Percentiles rank a stretch among this genome's conserved stretches.
phyloP scores from a whole-genome alignment of 2,797 vertebrate species.

The Eleutherodactylus coqui region DNA sequence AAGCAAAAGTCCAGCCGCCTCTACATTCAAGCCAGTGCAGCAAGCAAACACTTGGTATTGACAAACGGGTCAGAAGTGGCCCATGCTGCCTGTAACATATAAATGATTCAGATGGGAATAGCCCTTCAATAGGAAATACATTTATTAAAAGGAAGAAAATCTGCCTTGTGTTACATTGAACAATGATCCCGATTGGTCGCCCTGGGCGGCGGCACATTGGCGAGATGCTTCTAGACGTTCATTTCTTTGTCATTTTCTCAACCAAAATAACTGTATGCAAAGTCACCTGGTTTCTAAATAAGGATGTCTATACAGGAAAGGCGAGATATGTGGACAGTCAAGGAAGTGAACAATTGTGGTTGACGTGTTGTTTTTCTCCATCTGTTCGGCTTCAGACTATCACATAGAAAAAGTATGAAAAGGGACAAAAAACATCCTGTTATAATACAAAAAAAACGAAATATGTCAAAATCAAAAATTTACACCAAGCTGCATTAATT shows the following conservation, averaged over 20 bases:
- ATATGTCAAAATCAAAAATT: neutral
- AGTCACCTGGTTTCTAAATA: conserved; percentile 31
- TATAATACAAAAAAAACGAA: neutral
- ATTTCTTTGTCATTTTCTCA: neutral
- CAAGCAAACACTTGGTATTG: no score
- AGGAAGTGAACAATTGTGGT: conserved; percentile 15
- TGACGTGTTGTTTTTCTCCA: neutral
- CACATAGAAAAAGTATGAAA: neutral
- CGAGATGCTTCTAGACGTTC: neutral
- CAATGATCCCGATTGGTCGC: neutral
- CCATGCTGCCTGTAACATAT: neutral
- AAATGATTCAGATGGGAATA: neutral
- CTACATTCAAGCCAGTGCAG: no score
- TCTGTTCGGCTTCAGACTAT: neutral
- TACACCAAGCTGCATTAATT: neutral
- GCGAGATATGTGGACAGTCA: neutral
- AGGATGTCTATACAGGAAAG: conserved; percentile 35
- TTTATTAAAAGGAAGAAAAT: neutral
- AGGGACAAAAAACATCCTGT: neutral
- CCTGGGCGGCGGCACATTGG: neutral
- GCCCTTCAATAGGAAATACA: neutral
- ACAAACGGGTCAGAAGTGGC: no score
- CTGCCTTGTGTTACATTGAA: neutral
- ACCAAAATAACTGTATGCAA: conserved; percentile 20
- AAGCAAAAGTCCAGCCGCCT: no score